Conservation (phyloP, 1,140 invertebrate species). For the Aphelenchoides fujianensis region DNA sequence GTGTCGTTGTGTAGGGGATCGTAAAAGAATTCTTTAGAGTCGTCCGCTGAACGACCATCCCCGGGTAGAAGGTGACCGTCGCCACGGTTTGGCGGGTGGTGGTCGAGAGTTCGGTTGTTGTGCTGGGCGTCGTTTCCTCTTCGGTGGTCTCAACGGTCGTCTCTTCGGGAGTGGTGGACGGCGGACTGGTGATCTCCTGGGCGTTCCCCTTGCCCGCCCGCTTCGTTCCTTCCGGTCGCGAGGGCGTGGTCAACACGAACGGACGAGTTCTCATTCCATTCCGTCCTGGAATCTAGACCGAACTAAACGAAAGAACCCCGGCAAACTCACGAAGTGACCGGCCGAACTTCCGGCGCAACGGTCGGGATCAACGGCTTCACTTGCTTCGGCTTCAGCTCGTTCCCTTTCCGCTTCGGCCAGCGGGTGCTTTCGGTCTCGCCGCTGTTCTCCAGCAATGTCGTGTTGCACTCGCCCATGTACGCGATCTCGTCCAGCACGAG, state of each 20-base stretch:
- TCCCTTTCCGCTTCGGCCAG: constrained; percentile 10
- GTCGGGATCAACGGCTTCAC: constrained; percentile 15
- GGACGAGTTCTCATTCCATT: constrained; percentile 12
- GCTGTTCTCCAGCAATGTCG: constrained; percentile 15
- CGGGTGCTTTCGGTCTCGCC: constrained; percentile 26
- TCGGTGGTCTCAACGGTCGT: constrained; percentile 18
- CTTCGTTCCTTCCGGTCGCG: neutral
- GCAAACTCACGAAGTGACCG: constrained; percentile 12
- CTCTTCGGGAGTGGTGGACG: constrained; percentile 16
- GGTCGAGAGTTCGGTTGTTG: constrained; percentile 20
- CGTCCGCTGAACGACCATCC: constrained; percentile 9
- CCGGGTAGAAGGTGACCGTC: constrained; percentile 35
- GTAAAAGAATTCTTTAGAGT: constrained; percentile 41
- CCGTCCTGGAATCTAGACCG: neutral
- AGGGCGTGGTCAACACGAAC: constrained; percentile 1
- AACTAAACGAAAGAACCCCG: constrained; percentile 18
- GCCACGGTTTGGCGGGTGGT: neutral
- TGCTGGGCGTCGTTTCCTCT: constrained; percentile 18
- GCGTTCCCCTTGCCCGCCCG: neutral
- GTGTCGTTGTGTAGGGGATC: constrained; percentile 48
- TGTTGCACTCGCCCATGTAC: constrained; percentile 56
- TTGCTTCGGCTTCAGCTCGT: constrained; percentile 17
- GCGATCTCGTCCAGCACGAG: constrained; percentile 59
- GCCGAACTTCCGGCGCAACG: constrained; percentile 19
- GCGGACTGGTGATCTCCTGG: constrained; percentile 15